Conservation (phyloP, 2,113 vertebrate genomes). For the Mohoua ochrocephala region DNA sequence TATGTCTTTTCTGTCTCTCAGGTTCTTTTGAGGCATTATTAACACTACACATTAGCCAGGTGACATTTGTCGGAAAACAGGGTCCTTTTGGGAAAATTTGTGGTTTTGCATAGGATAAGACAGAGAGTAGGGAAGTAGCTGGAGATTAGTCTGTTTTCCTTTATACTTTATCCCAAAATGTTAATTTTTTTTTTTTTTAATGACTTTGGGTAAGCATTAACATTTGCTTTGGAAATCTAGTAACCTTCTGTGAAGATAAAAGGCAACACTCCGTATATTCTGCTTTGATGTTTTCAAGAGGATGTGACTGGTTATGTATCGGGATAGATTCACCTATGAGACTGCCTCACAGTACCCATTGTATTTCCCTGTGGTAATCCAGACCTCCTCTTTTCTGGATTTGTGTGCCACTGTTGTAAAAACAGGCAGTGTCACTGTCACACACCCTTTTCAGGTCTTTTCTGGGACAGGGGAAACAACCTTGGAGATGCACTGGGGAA, state of each 20-base stretch:
- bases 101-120: neutral
- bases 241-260: neutral
- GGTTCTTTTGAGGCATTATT: neutral
- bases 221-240: neutral
- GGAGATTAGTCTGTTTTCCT: neutral
- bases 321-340: neutral
- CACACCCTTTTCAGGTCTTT: neutral
- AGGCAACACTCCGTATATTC: neutral
- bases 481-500: neutral
- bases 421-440: neutral
- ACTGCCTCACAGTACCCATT: neutral
- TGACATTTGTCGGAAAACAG: neutral
- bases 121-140: neutral
- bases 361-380: neutral
- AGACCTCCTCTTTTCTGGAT: neutral
- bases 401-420: neutral
- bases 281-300: neutral
- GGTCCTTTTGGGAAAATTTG: neutral
- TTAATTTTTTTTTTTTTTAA: neutral
- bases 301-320: neutral
- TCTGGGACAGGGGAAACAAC: neutral
- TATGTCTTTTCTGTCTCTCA: neutral
- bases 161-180: neutral
- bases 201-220: neutral
- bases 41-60: neutral